Conservation (phyloP, 2,113 vertebrate species). For the Prunella himalayana region DNA sequence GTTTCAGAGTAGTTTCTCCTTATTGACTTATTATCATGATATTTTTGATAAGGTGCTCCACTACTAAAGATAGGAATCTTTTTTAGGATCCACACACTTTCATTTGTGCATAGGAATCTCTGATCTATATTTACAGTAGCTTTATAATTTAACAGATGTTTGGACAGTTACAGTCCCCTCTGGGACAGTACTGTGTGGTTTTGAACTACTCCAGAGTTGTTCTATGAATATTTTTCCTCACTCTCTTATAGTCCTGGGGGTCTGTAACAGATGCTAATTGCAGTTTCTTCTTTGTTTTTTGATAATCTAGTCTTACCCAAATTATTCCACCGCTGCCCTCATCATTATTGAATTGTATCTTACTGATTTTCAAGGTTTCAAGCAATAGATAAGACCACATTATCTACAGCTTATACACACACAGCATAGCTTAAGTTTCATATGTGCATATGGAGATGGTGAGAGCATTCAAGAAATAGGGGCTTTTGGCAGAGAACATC, state of each 20-base stretch:
- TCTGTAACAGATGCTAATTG: constrained; percentile 62
- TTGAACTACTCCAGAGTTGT: constrained; percentile 57
- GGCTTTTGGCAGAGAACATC: constrained; percentile 58
- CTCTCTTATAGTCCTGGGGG: constrained; percentile 31
- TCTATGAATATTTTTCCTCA: constrained; percentile 63
- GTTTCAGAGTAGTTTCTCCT: neutral
- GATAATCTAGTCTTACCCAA: constrained; percentile 47
- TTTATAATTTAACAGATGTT: constrained; percentile 67
- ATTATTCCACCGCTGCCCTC: constrained; percentile 45
- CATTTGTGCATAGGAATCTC: constrained; percentile 27
- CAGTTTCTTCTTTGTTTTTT: constrained; percentile 49
- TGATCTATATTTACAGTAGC: constrained; percentile 60
- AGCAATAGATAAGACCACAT: constrained; percentile 44
- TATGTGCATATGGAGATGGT: constrained; percentile 64
- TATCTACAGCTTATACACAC: constrained; percentile 43
- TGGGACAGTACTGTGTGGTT: constrained; percentile 50
- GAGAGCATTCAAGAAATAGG: constrained; percentile 60
- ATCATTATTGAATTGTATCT: constrained; percentile 33
- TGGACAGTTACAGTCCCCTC: constrained; percentile 57
- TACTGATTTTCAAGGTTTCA: constrained; percentile 41
- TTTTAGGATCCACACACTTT: constrained; percentile 9
- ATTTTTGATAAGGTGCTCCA: neutral
- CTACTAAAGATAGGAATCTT: neutral
- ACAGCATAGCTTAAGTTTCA: constrained; percentile 57
- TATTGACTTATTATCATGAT: neutral